phyloP scores from a whole-genome alignment of 2,113 vertebrate species.

The Myxocyprinus asiaticus region DNA sequence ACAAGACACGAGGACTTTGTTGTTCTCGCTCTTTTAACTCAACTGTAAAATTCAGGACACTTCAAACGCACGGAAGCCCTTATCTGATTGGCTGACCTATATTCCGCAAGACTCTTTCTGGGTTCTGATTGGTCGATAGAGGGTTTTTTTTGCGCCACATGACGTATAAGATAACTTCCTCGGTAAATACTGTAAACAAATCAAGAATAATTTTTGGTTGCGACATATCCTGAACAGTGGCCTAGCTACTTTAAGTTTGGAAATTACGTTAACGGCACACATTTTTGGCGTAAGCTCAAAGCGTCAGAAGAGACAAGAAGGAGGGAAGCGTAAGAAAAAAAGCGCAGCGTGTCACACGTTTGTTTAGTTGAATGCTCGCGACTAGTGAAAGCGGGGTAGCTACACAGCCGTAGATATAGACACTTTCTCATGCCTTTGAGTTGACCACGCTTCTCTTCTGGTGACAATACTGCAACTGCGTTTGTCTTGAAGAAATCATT shows the following conservation, averaged over 20 bases:
- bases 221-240: not conserved
- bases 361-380: conserved; percentile 29
- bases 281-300: too few species aligned
- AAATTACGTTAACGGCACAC: not conserved
- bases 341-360: not conserved
- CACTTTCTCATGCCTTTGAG: conserved; percentile 33
- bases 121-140: conserved; percentile 62
- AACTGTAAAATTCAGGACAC: not conserved
- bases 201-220: conserved; percentile 8
- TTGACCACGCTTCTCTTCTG: conserved; percentile 31
- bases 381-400: not conserved
- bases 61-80: conserved; percentile 24
- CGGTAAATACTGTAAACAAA: conserved; percentile 69
- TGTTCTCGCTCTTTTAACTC: not conserved
- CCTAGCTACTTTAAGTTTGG: not conserved
- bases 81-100: conserved; percentile 70
- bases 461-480: not conserved
- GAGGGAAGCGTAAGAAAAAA: not conserved
- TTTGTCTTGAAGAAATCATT: conserved; percentile 6
- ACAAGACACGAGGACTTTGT: not conserved
- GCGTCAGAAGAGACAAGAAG: not conserved
- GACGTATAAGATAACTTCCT: conserved; percentile 63
- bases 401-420: not conserved
- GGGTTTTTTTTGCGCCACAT: conserved; percentile 64
- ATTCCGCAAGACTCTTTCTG: conserved; percentile 45